Base-by-base conservation (phyloP, 2,797 vertebrate genomes). In the Falco biarmicus region DNA sequence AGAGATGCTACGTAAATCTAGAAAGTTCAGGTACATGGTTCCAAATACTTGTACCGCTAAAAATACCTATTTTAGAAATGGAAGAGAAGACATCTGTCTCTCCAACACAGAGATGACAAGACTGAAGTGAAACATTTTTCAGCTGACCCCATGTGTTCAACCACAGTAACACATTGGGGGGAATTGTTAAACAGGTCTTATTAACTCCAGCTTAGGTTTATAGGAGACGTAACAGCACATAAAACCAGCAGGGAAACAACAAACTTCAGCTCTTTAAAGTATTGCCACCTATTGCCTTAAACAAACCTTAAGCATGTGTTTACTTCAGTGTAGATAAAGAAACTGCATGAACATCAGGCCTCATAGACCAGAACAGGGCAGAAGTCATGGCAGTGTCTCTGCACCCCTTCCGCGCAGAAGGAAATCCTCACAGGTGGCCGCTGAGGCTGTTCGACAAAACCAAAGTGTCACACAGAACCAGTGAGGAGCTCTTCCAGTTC, bases 81-180 rank as follows among this genome's bases (percentile, higher is more conserved):
- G 53, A 25, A 64, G 41, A 63, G 63, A 65, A 75, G 93, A 93
- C 94, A 88, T 78, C 11, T 80, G 11, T 53, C 81, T 87, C 13
- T 68, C 53, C 25, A 84, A 64, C 25, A 82, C 7, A 50, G 50
- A 14, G 41, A 66, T 34, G 31, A 41, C 6, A 85, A 73, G 21
- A 63, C 0, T 32, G 51, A 45, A 8, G n/a, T 18, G 59, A 88
- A 87, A 87, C 1, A 11, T 68, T 48, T 95, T 89, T 43, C 25
- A 31, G 25, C 29, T 53, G 34, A 70, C 77, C 32, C 12, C 10
- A 56, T 31, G 45, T 71, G 41, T 24, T 78, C 34, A 60, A 5
- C 9, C 7, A 65, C 50, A 76, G 47, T 31, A 65, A 64, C 6
- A 24, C 0, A 0, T 4, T 53, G 32, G 0, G 10, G 31, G 1